Percentiles rank a stretch among this genome's conserved stretches.
Conservation (phyloP, 2,113 vertebrate genomes). For the Ammodytes marinus region DNA sequence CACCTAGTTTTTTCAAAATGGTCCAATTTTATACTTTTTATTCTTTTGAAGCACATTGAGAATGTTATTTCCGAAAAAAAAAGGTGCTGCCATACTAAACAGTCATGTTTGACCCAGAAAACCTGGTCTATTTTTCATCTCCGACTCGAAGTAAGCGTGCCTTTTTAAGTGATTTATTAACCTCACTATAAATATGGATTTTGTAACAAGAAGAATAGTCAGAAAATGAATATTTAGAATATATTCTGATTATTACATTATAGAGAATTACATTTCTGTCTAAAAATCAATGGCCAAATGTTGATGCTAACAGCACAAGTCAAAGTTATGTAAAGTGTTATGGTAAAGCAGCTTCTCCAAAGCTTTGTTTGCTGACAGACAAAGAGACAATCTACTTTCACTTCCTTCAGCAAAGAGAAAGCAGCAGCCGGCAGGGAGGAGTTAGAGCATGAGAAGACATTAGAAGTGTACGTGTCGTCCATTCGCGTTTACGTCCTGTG, state of each 20-base stretch:
- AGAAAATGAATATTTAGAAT: not conserved
- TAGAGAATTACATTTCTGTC: not conserved
- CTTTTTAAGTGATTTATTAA: not conserved
- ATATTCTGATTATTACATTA: too few species aligned
- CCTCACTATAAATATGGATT: not conserved
- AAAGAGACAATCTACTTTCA: conserved; percentile 41
- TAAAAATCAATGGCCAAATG: not conserved
- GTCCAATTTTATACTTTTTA: too few species aligned
- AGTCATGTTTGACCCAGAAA: not conserved
- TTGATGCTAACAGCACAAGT: not conserved
- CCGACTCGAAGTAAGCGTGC: not conserved
- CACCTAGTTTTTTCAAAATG: too few species aligned
- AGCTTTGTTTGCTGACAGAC: conserved; percentile 6
- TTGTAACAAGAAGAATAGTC: not conserved
- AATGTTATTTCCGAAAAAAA: not conserved
- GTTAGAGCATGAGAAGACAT: conserved; percentile 21
- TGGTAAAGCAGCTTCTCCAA: not conserved
- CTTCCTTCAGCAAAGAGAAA: conserved; percentile 33
- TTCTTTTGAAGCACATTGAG: not conserved
- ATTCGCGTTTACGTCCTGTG: conserved; percentile 37
- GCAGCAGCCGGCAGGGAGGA: not conserved
- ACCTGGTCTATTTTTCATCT: not conserved
- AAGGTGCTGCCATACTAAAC: not conserved
- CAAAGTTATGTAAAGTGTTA: not conserved
- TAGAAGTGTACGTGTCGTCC: conserved; percentile 18